Evolutionary conservation across 2,888 invertebrate genomes (phyloP), one percentile per base, ranked within the genome.

Genomic region (Mythimna loreyi): DNA sequence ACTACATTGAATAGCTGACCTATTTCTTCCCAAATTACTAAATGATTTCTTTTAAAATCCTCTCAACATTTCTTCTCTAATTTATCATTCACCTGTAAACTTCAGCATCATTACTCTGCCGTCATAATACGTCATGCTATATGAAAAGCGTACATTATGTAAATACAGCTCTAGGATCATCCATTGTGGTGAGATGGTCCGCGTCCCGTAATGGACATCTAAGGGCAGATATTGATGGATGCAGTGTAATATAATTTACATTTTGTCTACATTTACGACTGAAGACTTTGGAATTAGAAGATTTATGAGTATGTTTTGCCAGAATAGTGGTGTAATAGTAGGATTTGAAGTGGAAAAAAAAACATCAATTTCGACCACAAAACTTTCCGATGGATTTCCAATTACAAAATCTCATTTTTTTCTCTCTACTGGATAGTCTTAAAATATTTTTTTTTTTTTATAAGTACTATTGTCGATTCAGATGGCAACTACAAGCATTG

Each of bases 161-260:
- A 50, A 79, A 75, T 75, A 57, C 47, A 40, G 64, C 70, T 58
- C 25, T 33, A 45, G 11, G 36, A 61, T 61, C 56, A 58, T 70
- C 45, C 43, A 60, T 63, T 80, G 69, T 67, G 43, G 57, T 45
- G 45, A 40, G 30, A 40, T 36, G 55, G 68, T 33, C 55, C 33
- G 47, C 50, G 57, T 55, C 28, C 60, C 53, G 9, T 70, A 58
- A 80, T 65, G 64, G 81, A 62, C 36, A 75, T 64, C 45, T 47
- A 7, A 25, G 40, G 13, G 30, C 23, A 33, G 45, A 80, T 61
- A 77, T 80, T 77, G 77, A 77, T 77, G 64, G 64, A 77, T 65
- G 61, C 81, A 80, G 61, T 43, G 33, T 67, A 53, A 67, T 79
- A 75, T 61, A 62, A 80, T 80, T 77, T 77, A 77, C 72, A 80